Evolutionary conservation across 2,888 invertebrate genomes (phyloP), one percentile per base, ranked within the genome.

Genomic region (Acholoe squamosa): DNA sequence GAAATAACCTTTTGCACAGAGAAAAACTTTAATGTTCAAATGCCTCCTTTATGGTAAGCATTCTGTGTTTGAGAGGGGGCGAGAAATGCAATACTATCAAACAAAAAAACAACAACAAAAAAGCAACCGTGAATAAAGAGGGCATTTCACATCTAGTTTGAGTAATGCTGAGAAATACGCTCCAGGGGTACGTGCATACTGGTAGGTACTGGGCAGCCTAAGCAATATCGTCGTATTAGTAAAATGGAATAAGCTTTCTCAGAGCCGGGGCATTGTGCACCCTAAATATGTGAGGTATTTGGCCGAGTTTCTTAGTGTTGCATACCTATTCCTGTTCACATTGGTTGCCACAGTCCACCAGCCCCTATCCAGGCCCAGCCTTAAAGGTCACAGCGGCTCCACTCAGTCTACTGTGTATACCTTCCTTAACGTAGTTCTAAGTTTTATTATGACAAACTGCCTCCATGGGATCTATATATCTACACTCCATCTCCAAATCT

Each of bases 401-500:
- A 28, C 3, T 71, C 7, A 28, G 71, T 71, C 71, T 71, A 28
- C 71, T 3, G 25, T 5, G 19, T 71, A 28, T 28, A 28, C 25
- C 71, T 25, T 71, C 71, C 25, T 28, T 28, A 71, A 71, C 19
- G 25, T 28, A 71, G 14, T 71, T 28, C 28, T 28, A 28, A 3
- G 25, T 71, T 71, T 71, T 71, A 71, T 71, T 71, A 71, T 71
- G 71, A 71, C 25, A 14, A 25, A 71, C 3, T 25, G 25, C 14
- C 28, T 71, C 71, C 16, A 0, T 71, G 71, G 71, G 71, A 71
- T 14, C 71, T 28, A 71, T 71, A 25, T 71, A 71, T 71, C 25
- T 71, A 28, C 25, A 71, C 71, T 71, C 14, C 25, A 71, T 71
- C 71, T 71, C 71, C 31, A 71, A 25, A 71, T 71, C 71, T 7